These are phyloP conservation scores for Sarcophaga subvicina DNA, from an alignment of 2,888 invertebrate genomes.

Conservation along the genomic window DNA sequence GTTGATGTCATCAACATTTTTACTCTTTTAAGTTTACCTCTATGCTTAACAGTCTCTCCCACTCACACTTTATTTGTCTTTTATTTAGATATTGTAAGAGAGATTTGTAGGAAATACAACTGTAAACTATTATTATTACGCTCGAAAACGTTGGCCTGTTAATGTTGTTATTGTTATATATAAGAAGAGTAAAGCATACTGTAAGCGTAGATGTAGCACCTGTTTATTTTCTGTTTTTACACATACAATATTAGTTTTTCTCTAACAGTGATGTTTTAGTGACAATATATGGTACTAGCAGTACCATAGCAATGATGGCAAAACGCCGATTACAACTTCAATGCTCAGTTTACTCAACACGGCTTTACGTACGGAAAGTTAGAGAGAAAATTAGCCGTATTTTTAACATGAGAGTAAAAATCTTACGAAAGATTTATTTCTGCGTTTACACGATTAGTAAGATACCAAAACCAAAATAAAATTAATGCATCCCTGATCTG, in stretches of 20 bases:
- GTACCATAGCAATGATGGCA: neutral
- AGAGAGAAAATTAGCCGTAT: no score
- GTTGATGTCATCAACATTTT: constrained; percentile 62
- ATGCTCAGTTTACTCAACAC: neutral
- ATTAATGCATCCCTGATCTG: no score
- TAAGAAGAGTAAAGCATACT: constrained; percentile 46
- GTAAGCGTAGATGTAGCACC: constrained; percentile 54
- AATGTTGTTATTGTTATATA: constrained; percentile 27
- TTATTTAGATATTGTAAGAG: constrained; percentile 28
- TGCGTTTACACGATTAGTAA: no score
- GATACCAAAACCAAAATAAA: no score
- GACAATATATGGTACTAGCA: neutral
- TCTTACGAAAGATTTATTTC: no score
- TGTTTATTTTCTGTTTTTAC: constrained; percentile 45
- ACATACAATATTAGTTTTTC: neutral
- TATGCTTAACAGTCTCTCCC: neutral
- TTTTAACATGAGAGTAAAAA: no score
- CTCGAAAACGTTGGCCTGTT: constrained; percentile 8
- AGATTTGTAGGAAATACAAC: constrained; percentile 17
- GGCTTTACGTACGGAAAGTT: no score
- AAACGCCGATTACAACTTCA: neutral
- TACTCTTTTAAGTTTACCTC: constrained; percentile 46
- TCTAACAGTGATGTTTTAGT: neutral
- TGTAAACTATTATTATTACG: constrained; percentile 37
- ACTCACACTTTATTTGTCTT: constrained; percentile 29